Evolutionary conservation across 2,113 vertebrate genomes (phyloP).

Genomic region (Spermophilus dauricus): DNA sequence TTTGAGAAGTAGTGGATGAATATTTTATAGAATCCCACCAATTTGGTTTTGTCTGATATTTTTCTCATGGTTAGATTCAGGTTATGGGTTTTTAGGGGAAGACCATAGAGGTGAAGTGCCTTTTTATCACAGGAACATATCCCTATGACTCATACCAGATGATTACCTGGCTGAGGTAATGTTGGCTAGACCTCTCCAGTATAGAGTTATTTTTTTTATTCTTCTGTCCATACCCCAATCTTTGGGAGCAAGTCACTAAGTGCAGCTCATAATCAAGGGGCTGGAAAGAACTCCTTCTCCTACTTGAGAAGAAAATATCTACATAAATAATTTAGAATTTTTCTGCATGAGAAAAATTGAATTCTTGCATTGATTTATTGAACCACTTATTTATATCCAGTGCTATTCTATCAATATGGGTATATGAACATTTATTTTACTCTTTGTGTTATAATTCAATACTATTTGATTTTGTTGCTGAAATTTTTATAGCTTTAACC

Average conservation of each 20-base stretch:
- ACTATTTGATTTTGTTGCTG: conserved; percentile 9
- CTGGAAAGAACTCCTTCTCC: not conserved
- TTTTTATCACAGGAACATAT: not conserved
- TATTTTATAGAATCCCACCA: not conserved
- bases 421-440: not conserved
- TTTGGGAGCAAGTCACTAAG: not conserved
- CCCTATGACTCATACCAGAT: not conserved
- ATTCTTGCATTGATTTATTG: not conserved
- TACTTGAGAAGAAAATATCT: not conserved
- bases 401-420: not conserved
- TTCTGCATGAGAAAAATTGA: not conserved
- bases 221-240: not conserved
- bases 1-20: not conserved
- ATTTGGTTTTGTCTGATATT: not conserved
- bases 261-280: not conserved
- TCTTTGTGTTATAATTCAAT: not conserved
- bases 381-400: not conserved
- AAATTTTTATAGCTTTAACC: not conserved
- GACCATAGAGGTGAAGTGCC: rapidly evolving
- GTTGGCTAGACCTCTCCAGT: not conserved
- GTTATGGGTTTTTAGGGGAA: not conserved
- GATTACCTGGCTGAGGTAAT: not conserved
- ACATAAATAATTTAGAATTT: not conserved
- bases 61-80: not conserved
- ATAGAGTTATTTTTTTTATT: not conserved